Percentiles rank a stretch among this genome's conserved stretches.
Evolutionary conservation across 2,113 vertebrate genomes (phyloP).

Genomic region (Naja naja): DNA sequence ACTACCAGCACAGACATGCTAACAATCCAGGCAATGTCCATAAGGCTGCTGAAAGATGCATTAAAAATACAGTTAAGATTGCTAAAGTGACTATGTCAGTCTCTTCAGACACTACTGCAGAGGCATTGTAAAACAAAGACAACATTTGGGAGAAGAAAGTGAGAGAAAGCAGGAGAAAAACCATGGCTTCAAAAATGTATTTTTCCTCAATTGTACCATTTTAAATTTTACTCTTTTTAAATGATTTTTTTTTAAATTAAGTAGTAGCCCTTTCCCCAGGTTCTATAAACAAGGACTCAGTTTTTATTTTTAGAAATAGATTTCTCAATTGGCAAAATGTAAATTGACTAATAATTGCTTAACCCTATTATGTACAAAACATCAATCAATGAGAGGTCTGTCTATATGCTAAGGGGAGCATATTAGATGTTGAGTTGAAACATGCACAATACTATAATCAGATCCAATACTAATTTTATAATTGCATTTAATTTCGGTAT

Average conservation of each 20-base stretch:
- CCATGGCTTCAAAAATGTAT: constrained; percentile 60
- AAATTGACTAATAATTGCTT: constrained; percentile 22
- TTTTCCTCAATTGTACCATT: constrained; percentile 61
- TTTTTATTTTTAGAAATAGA: constrained; percentile 39
- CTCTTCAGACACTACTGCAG: constrained; percentile 96
- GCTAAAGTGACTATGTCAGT: constrained; percentile 99
- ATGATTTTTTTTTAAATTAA: constrained; percentile 53
- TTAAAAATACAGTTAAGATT: constrained; percentile 99
- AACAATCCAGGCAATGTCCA: constrained; percentile 84
- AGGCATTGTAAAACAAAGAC: constrained; percentile 84
- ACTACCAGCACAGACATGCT: constrained; percentile 89
- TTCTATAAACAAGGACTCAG: constrained; percentile 60
- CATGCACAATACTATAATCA: constrained; percentile 50
- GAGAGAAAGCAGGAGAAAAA: constrained; percentile 29
- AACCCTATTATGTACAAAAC: constrained; percentile 42
- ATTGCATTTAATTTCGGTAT: constrained; percentile 68
- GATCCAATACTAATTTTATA: constrained; percentile 58
- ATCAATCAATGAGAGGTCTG: constrained; percentile 26
- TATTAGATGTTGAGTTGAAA: constrained; percentile 53
- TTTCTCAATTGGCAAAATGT: constrained; percentile 43
- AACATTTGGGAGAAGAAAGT: constrained; percentile 44
- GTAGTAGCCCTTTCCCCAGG: constrained; percentile 42
- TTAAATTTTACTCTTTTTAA: constrained; percentile 55
- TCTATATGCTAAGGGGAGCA: constrained; percentile 42
- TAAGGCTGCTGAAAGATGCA: constrained; percentile 93